Evolutionary conservation across 92 coral and sea anemone genomes (phyloP), one percentile per base, ranked within the genome.

Genomic region (Paragorgia papillata): DNA sequence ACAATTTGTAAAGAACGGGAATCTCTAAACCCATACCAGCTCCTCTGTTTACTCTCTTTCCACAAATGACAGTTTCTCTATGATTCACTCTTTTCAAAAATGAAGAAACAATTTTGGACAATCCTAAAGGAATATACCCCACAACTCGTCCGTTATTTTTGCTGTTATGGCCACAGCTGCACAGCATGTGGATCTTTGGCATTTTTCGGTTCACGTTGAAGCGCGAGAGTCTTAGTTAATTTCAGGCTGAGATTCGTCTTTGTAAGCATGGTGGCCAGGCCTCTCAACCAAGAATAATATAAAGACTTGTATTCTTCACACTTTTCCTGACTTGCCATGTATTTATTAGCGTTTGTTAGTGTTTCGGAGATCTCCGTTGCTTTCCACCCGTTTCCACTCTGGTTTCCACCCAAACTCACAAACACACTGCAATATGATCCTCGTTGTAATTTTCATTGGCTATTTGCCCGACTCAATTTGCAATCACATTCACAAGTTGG

Each of bases 151-250:
- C 77, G 56, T 58, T 69, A 33, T 79, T 46, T 70, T 79, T n/a
- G n/a, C 80, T 53, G 67, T 74, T 66, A 62, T 53, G 40, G n/a
- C n/a, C n/a, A n/a, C n/a, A n/a, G n/a, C n/a, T n/a, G 81, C 58
- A 84, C 77, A 49, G 80, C 64, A 62, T 63, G 54, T 39, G 51
- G 69, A 73, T 84, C 76, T 79, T 84, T 84, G 29, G 88, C 84
- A 74, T 79, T 84, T 84, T 79, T 71, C 33, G 77, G 84, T 61
- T 84, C 84, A 57, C 82, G 69, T 83, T 84, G 83, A 67, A 78
- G 78, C 61, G 76, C 57, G 56, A 69, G 48, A 2, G 62, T 82
- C 25, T 35, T 57, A n/a, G 49, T 69, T 61, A 54, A 66, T 83
- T 62, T 64, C 78, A 60, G 81, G 78, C 80, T 70, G 31, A 35